These are phyloP conservation scores for Callaeas wilsoni DNA, from an alignment of 2,113 vertebrate genomes.

Conservation along the genomic window DNA sequence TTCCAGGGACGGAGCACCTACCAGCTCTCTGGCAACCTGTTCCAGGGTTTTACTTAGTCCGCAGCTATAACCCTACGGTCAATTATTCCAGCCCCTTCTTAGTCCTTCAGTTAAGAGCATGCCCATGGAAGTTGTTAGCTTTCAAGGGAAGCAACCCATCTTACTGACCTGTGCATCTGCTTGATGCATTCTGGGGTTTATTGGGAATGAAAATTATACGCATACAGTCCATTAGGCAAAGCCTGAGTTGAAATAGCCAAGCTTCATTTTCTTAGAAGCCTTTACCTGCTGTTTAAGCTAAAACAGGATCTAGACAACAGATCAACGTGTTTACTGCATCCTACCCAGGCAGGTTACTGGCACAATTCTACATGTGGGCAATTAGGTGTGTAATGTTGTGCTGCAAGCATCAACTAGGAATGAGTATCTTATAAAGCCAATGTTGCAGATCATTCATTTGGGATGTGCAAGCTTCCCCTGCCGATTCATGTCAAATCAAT, in stretches of 20 bases:
- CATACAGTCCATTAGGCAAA: background rate
- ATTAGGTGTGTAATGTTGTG: background rate
- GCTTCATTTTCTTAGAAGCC: background rate
- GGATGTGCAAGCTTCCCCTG: background rate
- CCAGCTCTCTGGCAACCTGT: background rate
- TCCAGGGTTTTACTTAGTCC: background rate
- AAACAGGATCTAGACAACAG: background rate
- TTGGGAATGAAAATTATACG: background rate
- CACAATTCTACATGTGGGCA: background rate
- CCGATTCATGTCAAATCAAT: background rate
- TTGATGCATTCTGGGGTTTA: background rate
- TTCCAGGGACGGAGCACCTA: background rate
- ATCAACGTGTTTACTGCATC: rapidly evolving
- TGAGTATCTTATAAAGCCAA: background rate
- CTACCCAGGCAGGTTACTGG: background rate
- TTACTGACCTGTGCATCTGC: background rate
- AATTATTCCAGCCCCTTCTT: background rate
- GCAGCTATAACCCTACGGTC: background rate
- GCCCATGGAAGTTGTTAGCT: background rate
- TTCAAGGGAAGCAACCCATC: background rate
- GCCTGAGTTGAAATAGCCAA: background rate
- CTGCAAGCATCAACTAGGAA: background rate
- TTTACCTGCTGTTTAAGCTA: background rate
- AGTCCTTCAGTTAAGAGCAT: background rate
- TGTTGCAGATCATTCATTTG: background rate